Evolutionary conservation across 2,113 vertebrate genomes (phyloP).

Genomic region (Chloroceryle aenea): DNA sequence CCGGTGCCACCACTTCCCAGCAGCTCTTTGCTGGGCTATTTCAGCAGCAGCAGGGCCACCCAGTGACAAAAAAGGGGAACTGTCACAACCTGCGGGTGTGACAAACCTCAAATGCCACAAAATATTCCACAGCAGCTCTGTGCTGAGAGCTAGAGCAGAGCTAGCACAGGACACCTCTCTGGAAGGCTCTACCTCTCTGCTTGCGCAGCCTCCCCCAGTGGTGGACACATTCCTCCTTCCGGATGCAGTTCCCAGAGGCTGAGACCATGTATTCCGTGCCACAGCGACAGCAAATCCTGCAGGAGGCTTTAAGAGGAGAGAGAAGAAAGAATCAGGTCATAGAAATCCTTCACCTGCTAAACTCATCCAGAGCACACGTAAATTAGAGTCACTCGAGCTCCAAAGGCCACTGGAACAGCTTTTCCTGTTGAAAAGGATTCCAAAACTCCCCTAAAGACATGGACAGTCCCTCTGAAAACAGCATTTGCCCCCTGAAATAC

Average conservation of each 20-base stretch:
- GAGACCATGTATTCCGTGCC: conserved; percentile 90
- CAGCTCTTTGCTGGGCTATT: not conserved
- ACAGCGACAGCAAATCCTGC: conserved; percentile 91
- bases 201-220: conserved; percentile 93
- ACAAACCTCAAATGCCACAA: not conserved
- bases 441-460: not conserved
- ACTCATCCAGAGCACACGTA: not conserved
- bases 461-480: not conserved
- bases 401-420: not conserved
- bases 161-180: rapidly evolving
- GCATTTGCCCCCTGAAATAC: not conserved
- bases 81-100: not conserved
- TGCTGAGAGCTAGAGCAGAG: too few species aligned
- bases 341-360: not conserved
- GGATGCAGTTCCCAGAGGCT: conserved; percentile 85
- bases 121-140: not conserved
- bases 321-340: not conserved
- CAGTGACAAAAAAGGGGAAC: not conserved
- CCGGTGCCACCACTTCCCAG: rapidly evolving
- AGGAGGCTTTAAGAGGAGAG: conserved; percentile 76
- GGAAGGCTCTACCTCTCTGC: conserved; percentile 80
- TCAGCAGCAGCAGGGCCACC: not conserved
- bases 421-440: not conserved
- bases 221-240: conserved; percentile 89
- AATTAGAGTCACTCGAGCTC: not conserved